These are phyloP conservation scores for Acyrthosiphon pisum DNA, from an alignment of 1,140 invertebrate species.

Conservation along the genomic window DNA sequence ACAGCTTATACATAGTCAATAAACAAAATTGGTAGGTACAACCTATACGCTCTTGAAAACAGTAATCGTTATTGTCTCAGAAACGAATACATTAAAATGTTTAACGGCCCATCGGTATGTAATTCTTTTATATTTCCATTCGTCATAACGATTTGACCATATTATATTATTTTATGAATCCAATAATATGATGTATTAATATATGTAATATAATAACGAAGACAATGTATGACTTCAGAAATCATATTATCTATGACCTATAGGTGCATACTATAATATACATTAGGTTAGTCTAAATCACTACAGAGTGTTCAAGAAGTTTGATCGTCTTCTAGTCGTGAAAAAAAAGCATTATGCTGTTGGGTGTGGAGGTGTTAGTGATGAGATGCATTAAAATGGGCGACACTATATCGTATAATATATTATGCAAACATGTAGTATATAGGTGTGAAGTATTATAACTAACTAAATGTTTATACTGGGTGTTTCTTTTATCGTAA, in stretches of 20 bases:
- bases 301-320: background rate
- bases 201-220: background rate
- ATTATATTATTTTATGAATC: background rate
- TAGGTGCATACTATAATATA: background rate
- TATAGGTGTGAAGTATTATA: background rate
- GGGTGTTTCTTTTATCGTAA: background rate
- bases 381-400: background rate
- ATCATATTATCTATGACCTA: background rate
- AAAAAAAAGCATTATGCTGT: background rate
- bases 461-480: background rate
- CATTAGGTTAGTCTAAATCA: background rate
- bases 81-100: background rate
- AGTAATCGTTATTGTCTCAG: background rate
- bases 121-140: background rate
- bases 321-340: background rate
- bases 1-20: too few species aligned
- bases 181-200: background rate
- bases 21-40: too few species aligned
- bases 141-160: background rate
- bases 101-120: background rate
- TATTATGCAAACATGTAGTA: too few species aligned
- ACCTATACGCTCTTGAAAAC: background rate
- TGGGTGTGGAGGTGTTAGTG: background rate
- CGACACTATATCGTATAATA: background rate
- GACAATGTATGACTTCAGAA: background rate